A percentile compares a stretch with the other conserved stretches of the same genome.
These are phyloP conservation scores for Anolis sagrei DNA, from an alignment of 2,113 vertebrate genomes.

Conservation along the genomic window DNA sequence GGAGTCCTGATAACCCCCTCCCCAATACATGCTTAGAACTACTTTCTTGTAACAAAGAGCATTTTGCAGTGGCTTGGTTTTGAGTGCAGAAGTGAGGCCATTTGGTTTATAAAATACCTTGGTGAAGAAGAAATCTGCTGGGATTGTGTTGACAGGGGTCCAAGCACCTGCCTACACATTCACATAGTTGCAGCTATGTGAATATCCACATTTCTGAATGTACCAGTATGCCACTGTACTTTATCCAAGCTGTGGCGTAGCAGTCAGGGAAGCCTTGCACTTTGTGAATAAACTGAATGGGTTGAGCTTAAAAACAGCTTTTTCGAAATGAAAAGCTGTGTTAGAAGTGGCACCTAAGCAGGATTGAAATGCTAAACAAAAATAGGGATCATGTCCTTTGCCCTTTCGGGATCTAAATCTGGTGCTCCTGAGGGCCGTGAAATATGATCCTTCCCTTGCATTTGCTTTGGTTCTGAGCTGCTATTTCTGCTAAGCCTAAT, in stretches of 20 bases:
- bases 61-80: too few relatives aligned
- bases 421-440: not conserved
- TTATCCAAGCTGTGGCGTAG: not conserved
- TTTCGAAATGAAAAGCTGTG: not conserved
- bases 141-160: too few relatives aligned
- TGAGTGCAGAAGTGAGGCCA: too few relatives aligned
- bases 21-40: too few relatives aligned
- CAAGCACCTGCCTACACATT: too few relatives aligned
- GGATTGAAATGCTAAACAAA: conserved; percentile 16
- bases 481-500: conserved; percentile 14
- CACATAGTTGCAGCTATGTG: not conserved
- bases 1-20: not conserved
- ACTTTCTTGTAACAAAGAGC: too few relatives aligned
- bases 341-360: not conserved
- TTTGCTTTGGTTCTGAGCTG: conserved; percentile 15
- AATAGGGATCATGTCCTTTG: conserved; percentile 17
- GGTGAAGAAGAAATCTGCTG: too few relatives aligned
- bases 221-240: not conserved
- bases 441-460: conserved; percentile 9
- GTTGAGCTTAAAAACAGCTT: not conserved
- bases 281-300: not conserved
- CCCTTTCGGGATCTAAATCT: conserved; percentile 20
- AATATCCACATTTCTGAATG: not conserved
- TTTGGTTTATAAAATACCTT: too few relatives aligned
- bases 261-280: not conserved